phyloP scores from a whole-genome alignment of 2,113 vertebrate species.

The Microcebus murinus region DNA sequence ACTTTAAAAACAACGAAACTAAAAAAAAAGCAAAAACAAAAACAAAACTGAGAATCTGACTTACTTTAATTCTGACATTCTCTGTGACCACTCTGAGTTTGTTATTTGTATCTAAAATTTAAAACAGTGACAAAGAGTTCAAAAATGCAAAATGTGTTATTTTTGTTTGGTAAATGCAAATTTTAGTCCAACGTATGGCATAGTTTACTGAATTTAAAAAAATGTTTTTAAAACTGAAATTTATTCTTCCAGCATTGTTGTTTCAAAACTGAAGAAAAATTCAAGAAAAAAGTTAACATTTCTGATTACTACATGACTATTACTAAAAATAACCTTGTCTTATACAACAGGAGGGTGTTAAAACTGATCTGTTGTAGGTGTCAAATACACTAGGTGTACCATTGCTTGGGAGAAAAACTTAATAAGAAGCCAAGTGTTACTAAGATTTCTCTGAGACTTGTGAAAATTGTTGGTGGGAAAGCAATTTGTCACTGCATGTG shows the following conservation, averaged over 20 bases:
- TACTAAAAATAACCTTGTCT: conserved; percentile 7
- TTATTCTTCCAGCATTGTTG: background rate
- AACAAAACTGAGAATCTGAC: background rate
- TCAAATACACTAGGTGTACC: background rate
- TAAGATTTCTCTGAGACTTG: conserved; percentile 45
- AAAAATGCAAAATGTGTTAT: conserved; percentile 27
- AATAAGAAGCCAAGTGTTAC: background rate
- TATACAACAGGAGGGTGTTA: background rate
- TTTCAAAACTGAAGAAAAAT: conserved; percentile 42
- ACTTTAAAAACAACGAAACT: conserved; percentile 6
- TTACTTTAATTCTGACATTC: background rate
- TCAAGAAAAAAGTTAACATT: background rate
- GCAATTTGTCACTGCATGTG: background rate
- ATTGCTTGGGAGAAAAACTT: background rate
- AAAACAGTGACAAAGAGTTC: background rate
- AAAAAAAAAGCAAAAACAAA: too few relatives aligned
- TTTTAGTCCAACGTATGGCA: background rate
- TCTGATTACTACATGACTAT: background rate
- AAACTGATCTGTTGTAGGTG: background rate
- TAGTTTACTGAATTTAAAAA: conserved; percentile 25
- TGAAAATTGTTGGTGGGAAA: conserved; percentile 24
- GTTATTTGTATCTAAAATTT: conserved; percentile 38
- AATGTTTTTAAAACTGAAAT: conserved; percentile 12
- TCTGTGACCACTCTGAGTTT: background rate
- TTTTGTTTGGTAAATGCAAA: background rate